phyloP scores from a whole-genome alignment of 2,797 vertebrate species.

The Poecile montanus region DNA sequence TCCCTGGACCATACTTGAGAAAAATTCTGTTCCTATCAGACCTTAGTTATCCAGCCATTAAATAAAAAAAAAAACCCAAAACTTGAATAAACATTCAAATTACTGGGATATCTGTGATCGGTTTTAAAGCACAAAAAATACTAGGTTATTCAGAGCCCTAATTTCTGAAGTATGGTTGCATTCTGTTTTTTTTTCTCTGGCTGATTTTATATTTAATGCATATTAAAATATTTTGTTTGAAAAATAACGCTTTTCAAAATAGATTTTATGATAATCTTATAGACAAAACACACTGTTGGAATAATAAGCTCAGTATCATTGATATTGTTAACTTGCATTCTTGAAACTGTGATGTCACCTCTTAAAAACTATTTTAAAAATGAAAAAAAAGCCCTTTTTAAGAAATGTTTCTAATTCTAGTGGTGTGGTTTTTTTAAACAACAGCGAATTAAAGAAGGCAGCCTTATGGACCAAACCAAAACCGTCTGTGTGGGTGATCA shows the following conservation, averaged over 20 bases:
- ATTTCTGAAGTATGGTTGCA: background rate
- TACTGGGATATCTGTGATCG: background rate
- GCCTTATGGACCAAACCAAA: conserved; percentile 87
- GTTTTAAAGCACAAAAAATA: background rate
- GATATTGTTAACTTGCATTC: background rate
- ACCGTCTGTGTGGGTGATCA: conserved; percentile 91
- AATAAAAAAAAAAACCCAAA: rapidly evolving
- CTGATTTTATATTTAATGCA: background rate
- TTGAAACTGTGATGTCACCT: background rate
- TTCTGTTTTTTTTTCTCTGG: background rate
- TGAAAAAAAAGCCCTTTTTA: background rate
- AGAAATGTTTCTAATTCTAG: background rate
- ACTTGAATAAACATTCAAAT: background rate
- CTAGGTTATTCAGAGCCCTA: background rate
- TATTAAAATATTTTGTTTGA: background rate
- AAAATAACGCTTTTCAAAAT: background rate
- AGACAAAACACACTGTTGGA: background rate
- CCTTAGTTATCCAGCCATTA: background rate
- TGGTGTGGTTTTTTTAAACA: background rate
- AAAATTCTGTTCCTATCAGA: background rate
- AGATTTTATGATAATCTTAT: background rate
- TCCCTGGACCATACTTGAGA: background rate
- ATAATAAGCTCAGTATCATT: background rate
- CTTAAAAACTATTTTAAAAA: background rate
- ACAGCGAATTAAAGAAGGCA: conserved; percentile 93